Evolutionary conservation across 92 coral and sea anemone species (phyloP), one percentile per base, ranked within the genome.

Genomic region (Zoanthus solanderi): DNA sequence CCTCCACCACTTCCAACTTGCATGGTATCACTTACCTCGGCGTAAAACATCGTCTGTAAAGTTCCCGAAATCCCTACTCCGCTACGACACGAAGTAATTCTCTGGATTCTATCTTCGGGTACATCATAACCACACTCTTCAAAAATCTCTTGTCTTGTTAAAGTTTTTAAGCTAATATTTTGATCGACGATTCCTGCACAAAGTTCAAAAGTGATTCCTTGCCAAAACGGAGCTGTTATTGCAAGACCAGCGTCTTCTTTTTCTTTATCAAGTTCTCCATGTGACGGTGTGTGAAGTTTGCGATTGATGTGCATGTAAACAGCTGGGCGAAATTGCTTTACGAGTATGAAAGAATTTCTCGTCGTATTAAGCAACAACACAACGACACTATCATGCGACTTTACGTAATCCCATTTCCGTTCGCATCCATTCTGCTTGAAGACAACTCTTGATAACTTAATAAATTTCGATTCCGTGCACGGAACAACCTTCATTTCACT

Each of bases 81-180:
- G 71, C 88, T 84, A 74, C 95, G 93, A 32, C 85, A 91, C 31
- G 95, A 94, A 44, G 88, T 87, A 9, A 97, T 71, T 67, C 85
- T 89, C 78, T 93, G 93, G 18, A 97, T 88, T 65, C 94, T 92
- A 9, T 88, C 90, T 84, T 94, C 98, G 17, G 98, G 98, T 7
- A 97, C 98, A 87, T 97, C 96, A 78, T 97, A 97, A 34, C 99
- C 99, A 86, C 99, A 97, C 80, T 97, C 99, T 84, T 97, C 99
- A 3, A 97, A 83, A 18, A 97, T 86, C 86, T 97, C 99, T 83
- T 95, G 97, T 71, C 92, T 94, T 97, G 96, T 92, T 31, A 95
- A 54, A 9, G 94, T 57, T 71, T 78, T 86, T 14, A 94, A 91
- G 53, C 94, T 89, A 52, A 92, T 78, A 56, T 97, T 91, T 87